Evolutionary conservation across 2,888 invertebrate genomes (phyloP).

Genomic region (Rhorus exstirpatorius): DNA sequence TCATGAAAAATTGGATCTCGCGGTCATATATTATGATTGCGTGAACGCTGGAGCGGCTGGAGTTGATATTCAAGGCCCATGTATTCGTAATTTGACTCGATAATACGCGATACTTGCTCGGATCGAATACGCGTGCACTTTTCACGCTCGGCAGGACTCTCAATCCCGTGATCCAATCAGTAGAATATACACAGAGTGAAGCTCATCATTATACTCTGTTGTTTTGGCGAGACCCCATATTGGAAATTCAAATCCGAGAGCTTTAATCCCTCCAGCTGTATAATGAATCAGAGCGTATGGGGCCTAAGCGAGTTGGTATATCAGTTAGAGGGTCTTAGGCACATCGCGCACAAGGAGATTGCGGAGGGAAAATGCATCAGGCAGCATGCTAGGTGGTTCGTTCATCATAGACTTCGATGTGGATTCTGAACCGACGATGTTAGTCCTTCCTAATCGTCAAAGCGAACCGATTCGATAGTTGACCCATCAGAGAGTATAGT

Average conservation of each 20-base stretch:
- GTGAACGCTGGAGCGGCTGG: neutral
- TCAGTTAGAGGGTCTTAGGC: conserved; percentile 25
- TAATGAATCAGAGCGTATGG: conserved; percentile 15
- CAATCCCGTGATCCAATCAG: conserved; percentile 59
- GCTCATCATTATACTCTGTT: conserved; percentile 15
- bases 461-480: conserved; percentile 27
- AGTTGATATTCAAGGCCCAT: neutral
- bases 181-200: conserved; percentile 25
- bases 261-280: conserved; percentile 7
- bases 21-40: neutral
- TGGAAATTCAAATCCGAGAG: conserved; percentile 57
- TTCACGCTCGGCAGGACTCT: conserved; percentile 37
- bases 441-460: conserved; percentile 42
- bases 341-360: conserved; percentile 9
- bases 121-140: conserved; percentile 46
- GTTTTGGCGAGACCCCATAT: neutral
- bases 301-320: conserved; percentile 19
- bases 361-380: conserved; percentile 7
- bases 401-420: conserved; percentile 7
- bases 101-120: conserved; percentile 50
- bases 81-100: neutral
- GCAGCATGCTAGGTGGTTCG: neutral
- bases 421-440: conserved; percentile 28
- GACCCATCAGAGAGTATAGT: neutral
- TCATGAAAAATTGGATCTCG: neutral